Evolutionary conservation across 1,140 invertebrate genomes (phyloP).

Genomic region (Drosophila sechellia): DNA sequence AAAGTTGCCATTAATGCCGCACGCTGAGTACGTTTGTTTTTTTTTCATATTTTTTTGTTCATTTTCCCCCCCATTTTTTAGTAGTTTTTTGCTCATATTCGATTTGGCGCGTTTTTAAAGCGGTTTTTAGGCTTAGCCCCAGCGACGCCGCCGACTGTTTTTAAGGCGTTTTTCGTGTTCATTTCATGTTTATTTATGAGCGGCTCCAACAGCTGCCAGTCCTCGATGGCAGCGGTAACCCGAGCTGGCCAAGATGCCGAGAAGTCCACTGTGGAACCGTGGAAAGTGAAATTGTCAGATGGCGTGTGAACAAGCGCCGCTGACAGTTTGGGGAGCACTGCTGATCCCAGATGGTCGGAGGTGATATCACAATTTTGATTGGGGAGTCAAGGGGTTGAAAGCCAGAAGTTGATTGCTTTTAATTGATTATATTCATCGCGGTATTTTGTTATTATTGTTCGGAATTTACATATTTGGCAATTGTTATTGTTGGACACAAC

Average conservation of each 20-base stretch:
- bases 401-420: constrained; percentile 61
- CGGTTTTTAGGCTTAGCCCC: constrained; percentile 64
- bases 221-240: constrained; percentile 48
- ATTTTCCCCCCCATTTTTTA: constrained; percentile 6
- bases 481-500: constrained; percentile 31
- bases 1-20: constrained; percentile 78
- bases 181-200: constrained; percentile 83
- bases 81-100: constrained; percentile 44
- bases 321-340: constrained; percentile 59
- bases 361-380: constrained; percentile 47
- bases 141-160: constrained; percentile 40
- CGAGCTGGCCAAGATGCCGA: constrained; percentile 46
- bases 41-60: constrained; percentile 16
- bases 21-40: constrained; percentile 55
- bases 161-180: constrained; percentile 76
- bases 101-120: constrained; percentile 71
- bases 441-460: constrained; percentile 16
- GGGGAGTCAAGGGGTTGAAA: constrained; percentile 47
- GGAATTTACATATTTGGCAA: constrained; percentile 77
- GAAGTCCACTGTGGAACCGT: constrained; percentile 8
- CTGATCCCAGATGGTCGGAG: constrained; percentile 28
- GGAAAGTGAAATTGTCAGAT: constrained; percentile 77
- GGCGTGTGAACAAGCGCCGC: constrained; percentile 63
- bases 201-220: constrained; percentile 64
- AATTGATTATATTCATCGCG: constrained; percentile 67